These are phyloP conservation scores for Napeogenes sylphis DNA, from an alignment of 2,888 invertebrate species.

Conservation along the genomic window DNA sequence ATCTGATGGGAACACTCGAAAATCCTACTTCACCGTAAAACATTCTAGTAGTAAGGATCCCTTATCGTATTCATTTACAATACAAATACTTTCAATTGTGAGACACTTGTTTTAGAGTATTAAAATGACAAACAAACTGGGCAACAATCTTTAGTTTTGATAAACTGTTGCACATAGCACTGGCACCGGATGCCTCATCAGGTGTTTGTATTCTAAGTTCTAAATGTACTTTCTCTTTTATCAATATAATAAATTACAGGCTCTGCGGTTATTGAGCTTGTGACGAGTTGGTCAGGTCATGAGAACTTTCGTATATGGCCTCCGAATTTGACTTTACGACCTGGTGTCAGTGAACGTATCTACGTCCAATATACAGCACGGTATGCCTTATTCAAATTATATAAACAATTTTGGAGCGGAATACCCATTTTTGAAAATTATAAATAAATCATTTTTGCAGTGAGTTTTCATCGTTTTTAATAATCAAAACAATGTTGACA, in stretches of 20 bases:
- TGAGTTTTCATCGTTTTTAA: too few relatives aligned
- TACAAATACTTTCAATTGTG: background rate
- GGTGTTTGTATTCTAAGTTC: too few relatives aligned
- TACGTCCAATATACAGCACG: slow-evolving; percentile 55
- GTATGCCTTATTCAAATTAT: slow-evolving; percentile 30
- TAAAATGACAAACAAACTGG: too few relatives aligned
- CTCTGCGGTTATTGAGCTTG: slow-evolving; percentile 39
- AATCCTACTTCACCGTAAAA: slow-evolving; percentile 51
- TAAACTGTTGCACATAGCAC: too few relatives aligned
- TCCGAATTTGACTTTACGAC: slow-evolving; percentile 37
- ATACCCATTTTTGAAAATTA: too few relatives aligned
- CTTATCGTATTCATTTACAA: background rate
- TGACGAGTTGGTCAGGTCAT: slow-evolving; percentile 41
- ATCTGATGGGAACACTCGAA: slow-evolving; percentile 50
- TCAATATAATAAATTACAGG: slow-evolving; percentile 31
- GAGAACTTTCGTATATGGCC: slow-evolving; percentile 47
- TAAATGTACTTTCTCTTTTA: too few relatives aligned
- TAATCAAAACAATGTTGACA: too few relatives aligned
- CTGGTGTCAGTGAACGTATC: slow-evolving; percentile 38
- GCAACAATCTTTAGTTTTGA: too few relatives aligned
- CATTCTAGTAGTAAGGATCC: slow-evolving; percentile 56
- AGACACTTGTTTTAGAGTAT: background rate
- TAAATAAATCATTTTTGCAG: too few relatives aligned
- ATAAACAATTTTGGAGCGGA: background rate
- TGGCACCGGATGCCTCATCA: background rate